phyloP scores from a whole-genome alignment of 2,888 invertebrate genomes.

The Mythimna ferrago region DNA sequence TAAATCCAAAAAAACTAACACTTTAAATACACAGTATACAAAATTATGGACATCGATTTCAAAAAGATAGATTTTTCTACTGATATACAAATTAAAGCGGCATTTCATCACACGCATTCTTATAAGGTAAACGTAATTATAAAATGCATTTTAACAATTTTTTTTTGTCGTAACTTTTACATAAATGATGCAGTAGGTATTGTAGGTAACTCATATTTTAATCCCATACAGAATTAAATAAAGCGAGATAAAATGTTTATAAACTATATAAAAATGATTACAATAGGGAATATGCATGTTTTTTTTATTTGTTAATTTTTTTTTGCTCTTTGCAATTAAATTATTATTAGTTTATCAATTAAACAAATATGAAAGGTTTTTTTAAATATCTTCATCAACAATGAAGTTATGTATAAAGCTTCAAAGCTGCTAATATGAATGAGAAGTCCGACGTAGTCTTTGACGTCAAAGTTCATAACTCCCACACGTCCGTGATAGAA shows the following conservation, averaged over 20 bases:
- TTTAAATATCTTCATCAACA: too few relatives aligned
- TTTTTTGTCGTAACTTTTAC: constrained; percentile 6
- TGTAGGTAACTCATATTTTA: not conserved
- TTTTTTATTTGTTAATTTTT: too few relatives aligned
- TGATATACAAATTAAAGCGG: constrained; percentile 17
- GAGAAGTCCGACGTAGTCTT: too few relatives aligned
- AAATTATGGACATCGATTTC: constrained; percentile 15
- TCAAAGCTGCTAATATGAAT: too few relatives aligned
- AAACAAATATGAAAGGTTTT: too few relatives aligned
- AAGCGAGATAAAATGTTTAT: not conserved
- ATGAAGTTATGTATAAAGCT: too few relatives aligned
- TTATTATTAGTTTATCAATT: too few relatives aligned
- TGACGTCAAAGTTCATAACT: too few relatives aligned
- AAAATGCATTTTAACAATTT: constrained; percentile 8
- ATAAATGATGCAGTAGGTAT: not conserved
- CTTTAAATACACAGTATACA: not conserved
- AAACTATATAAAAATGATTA: not conserved
- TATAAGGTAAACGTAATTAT: constrained; percentile 8
- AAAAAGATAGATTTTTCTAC: constrained; percentile 3
- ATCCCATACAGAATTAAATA: not conserved
- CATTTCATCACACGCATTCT: not conserved
- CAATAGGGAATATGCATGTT: too few relatives aligned
- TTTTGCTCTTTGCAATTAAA: too few relatives aligned
- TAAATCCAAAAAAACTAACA: constrained; percentile 18
- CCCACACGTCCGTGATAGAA: too few relatives aligned